phyloP scores from a whole-genome alignment of 2,888 invertebrate species.

The Allolobophora icterica region DNA sequence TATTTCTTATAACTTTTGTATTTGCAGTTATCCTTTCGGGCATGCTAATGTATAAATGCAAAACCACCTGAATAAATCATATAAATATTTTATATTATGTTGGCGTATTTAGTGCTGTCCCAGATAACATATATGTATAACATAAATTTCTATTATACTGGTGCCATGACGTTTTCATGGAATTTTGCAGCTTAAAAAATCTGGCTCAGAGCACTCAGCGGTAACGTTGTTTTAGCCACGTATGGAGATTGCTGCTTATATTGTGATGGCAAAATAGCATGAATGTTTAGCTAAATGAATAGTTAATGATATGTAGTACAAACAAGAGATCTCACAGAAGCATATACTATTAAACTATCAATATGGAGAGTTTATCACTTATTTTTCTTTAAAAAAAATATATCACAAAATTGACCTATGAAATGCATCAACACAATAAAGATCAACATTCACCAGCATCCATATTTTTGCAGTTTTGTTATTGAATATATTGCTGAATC shows the following conservation, averaged over 20 bases:
- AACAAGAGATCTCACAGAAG: not conserved
- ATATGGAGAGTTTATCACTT: not conserved
- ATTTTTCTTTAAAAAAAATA: not conserved
- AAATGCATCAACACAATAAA: not conserved
- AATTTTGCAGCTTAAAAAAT: not conserved
- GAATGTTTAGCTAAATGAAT: constrained; percentile 5
- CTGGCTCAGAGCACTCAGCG: not conserved
- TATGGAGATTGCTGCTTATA: constrained; percentile 9
- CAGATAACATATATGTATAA: no score
- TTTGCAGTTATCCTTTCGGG: not conserved
- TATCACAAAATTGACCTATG: not conserved
- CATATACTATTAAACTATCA: not conserved
- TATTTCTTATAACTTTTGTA: not conserved
- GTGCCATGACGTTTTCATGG: not conserved
- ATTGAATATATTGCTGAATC: constrained; percentile 9
- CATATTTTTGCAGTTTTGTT: not conserved
- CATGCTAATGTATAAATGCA: not conserved
- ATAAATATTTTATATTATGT: constrained; percentile 11
- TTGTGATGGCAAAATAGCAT: not conserved
- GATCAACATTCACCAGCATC: not conserved
- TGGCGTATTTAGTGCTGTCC: not conserved
- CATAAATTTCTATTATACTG: not conserved
- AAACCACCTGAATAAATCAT: not conserved
- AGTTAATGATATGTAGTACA: constrained; percentile 1
- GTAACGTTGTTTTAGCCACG: not conserved